A percentile compares a stretch with the other conserved stretches of the same genome.
phyloP scores from a whole-genome alignment of 2,888 invertebrate genomes.

The Zelleria hepariella region DNA sequence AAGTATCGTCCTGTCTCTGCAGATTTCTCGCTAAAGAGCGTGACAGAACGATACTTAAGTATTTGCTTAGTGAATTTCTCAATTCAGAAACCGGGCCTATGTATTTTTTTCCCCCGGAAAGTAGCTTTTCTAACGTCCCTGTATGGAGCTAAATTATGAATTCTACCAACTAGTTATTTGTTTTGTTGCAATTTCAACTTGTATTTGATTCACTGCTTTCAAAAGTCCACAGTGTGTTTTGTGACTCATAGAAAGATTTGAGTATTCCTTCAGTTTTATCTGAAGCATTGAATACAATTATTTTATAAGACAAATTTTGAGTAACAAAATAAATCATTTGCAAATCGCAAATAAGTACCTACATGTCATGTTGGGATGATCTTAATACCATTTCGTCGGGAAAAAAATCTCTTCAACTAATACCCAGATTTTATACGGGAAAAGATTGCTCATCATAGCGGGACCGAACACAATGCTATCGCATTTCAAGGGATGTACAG shows the following conservation, averaged over 20 bases:
- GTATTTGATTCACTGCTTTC: not conserved
- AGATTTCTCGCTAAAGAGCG: too few relatives aligned
- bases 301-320: not conserved
- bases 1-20: too few relatives aligned
- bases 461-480: constrained; percentile 31
- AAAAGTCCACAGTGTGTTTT: too few relatives aligned
- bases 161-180: constrained; percentile 61
- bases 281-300: too few relatives aligned
- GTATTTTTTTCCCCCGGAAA: too few relatives aligned
- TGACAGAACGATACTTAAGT: too few relatives aligned
- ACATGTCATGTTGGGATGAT: not conserved
- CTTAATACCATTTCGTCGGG: not conserved
- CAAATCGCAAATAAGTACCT: not conserved
- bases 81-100: too few relatives aligned
- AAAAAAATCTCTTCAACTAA: not conserved
- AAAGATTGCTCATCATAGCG: constrained; percentile 5
- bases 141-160: constrained; percentile 58
- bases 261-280: too few relatives aligned
- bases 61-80: too few relatives aligned
- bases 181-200: constrained; percentile 40
- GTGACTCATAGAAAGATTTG: too few relatives aligned
- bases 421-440: not conserved
- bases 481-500: constrained; percentile 38
- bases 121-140: too few relatives aligned
- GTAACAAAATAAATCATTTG: not conserved